A percentile compares a stretch with the other conserved stretches of the same genome.
These are phyloP conservation scores for Leptothorax acervorum DNA, from an alignment of 2,888 invertebrate species.

Conservation along the genomic window DNA sequence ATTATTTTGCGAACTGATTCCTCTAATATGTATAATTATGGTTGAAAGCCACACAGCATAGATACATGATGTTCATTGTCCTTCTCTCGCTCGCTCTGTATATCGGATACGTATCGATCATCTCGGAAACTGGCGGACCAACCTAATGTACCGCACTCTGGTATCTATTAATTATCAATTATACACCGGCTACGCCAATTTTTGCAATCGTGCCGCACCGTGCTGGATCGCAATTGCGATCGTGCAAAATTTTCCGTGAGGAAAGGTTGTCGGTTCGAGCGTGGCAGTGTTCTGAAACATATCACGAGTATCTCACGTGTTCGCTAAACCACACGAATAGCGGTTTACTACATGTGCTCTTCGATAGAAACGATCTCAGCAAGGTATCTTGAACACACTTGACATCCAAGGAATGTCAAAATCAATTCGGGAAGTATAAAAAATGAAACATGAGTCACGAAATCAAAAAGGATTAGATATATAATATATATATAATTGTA, in stretches of 20 bases:
- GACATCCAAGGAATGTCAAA: not conserved
- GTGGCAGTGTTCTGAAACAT: slow-evolving; percentile 39
- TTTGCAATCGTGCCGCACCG: slow-evolving; percentile 31
- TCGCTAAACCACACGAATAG: slow-evolving; percentile 3
- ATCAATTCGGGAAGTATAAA: not conserved
- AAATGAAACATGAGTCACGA: not conserved
- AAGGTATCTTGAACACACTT: slow-evolving; percentile 5
- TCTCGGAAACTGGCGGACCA: slow-evolving; percentile 18
- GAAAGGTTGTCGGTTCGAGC: slow-evolving; percentile 48
- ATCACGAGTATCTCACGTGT: slow-evolving; percentile 38
- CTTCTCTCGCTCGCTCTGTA: slow-evolving; percentile 15
- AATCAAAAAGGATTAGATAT: not conserved
- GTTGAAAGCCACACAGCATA: not conserved
- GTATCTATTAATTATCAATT: slow-evolving; percentile 62
- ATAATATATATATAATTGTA: not conserved
- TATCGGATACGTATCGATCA: slow-evolving; percentile 24
- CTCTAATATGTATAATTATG: not conserved
- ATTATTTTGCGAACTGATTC: not conserved
- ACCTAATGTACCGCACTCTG: slow-evolving; percentile 35
- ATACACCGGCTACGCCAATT: slow-evolving; percentile 43
- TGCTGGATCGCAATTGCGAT: slow-evolving; percentile 32
- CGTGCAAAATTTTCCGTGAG: slow-evolving; percentile 52
- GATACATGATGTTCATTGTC: not conserved
- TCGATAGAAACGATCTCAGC: not conserved
- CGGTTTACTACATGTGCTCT: slow-evolving; percentile 16